Conservation (phyloP, 2,797 vertebrate species). For the Acropternis orthonyx region DNA sequence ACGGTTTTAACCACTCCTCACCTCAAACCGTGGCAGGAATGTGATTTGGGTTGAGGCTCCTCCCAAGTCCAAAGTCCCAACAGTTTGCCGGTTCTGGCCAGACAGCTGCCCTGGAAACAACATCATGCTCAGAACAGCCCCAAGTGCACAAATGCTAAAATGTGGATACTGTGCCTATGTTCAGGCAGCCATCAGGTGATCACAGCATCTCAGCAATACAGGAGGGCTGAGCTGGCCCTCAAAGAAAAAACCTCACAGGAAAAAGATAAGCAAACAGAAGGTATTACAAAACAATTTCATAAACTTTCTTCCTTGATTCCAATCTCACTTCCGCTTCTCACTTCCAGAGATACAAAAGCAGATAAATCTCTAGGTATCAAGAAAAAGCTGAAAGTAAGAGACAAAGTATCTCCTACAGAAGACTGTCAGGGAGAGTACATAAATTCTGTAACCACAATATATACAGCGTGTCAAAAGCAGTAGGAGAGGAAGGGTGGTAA, state of each 20-base stretch:
- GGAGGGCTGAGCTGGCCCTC: neutral
- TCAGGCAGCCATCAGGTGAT: neutral
- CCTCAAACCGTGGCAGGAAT: constrained; percentile 91
- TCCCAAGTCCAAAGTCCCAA: constrained; percentile 96
- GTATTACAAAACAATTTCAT: neutral
- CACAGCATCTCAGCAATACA: neutral
- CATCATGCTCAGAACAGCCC: constrained; percentile 22
- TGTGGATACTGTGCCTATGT: neutral
- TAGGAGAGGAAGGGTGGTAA: neutral
- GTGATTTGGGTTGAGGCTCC: constrained; percentile 98
- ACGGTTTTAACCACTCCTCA: constrained; percentile 62
- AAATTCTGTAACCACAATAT: neutral
- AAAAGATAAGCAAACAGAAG: neutral
- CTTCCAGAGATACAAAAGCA: neutral
- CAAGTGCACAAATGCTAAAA: neutral
- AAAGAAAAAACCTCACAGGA: neutral
- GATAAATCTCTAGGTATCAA: neutral
- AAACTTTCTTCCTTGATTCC: neutral
- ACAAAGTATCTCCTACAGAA: neutral
- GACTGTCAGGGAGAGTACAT: neutral
- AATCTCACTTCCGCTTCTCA: neutral
- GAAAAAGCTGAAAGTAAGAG: neutral
- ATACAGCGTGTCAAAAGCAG: neutral
- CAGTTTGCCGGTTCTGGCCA: constrained; percentile 83
- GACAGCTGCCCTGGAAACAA: constrained; percentile 88